Conservation (phyloP, 1,140 invertebrate species). For the Gonatopus flavifemur region DNA sequence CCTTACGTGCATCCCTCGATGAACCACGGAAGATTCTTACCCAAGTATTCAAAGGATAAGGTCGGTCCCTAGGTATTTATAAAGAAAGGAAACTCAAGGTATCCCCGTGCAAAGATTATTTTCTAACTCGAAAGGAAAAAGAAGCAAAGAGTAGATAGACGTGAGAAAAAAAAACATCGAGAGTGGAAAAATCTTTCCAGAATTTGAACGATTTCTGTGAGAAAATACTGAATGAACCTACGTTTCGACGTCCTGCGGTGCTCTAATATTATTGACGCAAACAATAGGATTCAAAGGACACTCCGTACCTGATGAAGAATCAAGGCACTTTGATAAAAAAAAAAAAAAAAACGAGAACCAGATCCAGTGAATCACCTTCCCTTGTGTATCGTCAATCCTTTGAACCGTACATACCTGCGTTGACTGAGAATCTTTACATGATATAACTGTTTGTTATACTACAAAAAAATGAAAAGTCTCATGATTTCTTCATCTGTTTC, state of each 20-base stretch:
- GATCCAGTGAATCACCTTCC: too few relatives aligned
- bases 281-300: slow-evolving; percentile 37
- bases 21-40: slow-evolving; percentile 27
- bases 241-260: slow-evolving; percentile 28
- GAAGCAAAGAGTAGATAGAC: slow-evolving; percentile 18
- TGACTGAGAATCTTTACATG: too few relatives aligned
- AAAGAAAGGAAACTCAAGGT: too few relatives aligned
- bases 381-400: too few relatives aligned
- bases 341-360: too few relatives aligned
- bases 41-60: slow-evolving; percentile 18
- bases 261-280: slow-evolving; percentile 37
- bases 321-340: too few relatives aligned
- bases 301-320: slow-evolving; percentile 3
- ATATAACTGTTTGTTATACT: too few relatives aligned
- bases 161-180: slow-evolving; percentile 36
- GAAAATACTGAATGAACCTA: slow-evolving; percentile 43
- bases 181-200: slow-evolving; percentile 51
- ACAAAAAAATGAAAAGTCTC: too few relatives aligned
- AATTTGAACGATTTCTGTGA: slow-evolving; percentile 50
- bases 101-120: slow-evolving; percentile 37
- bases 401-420: too few relatives aligned
- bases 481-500: too few relatives aligned
- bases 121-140: slow-evolving; percentile 10
- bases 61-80: slow-evolving; percentile 1
- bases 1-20: slow-evolving; percentile 21